phyloP scores from a whole-genome alignment of 53 echinoderm and acorn worm species.

The Arbacia lixula region DNA sequence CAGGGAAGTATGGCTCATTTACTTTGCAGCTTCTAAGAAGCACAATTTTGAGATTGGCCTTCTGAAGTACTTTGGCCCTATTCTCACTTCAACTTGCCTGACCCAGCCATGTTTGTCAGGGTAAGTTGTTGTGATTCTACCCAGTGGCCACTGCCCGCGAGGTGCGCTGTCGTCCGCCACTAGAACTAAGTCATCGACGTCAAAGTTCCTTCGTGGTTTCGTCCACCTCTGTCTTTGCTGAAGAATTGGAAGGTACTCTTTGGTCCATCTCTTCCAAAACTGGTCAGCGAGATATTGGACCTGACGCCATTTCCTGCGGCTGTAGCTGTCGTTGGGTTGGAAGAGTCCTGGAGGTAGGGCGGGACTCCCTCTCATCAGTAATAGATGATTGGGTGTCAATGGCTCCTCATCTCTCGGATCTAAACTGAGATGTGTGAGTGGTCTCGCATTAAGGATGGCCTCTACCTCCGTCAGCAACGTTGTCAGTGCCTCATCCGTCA shows the following conservation, averaged over 20 bases:
- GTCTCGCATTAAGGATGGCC: conserved; percentile 65
- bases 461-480: conserved; percentile 72
- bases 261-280: conserved; percentile 64
- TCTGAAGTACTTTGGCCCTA: conserved; percentile 45
- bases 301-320: conserved; percentile 60
- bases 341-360: conserved; percentile 42
- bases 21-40: conserved; percentile 45
- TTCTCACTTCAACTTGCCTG: conserved; percentile 62
- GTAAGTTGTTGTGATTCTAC: conserved; percentile 28
- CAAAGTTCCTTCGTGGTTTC: conserved; percentile 30
- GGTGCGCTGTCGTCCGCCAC: conserved; percentile 50
- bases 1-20: too few relatives aligned
- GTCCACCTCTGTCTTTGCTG: conserved; percentile 62
- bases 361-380: conserved; percentile 47
- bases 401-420: conserved; percentile 62
- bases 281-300: conserved; percentile 56
- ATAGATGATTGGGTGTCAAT: conserved; percentile 68
- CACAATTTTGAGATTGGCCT: conserved; percentile 66
- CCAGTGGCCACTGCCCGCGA: conserved; percentile 55
- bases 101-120: conserved; percentile 66
- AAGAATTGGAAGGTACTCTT: conserved; percentile 65
- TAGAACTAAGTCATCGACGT: conserved; percentile 57
- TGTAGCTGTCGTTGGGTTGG: conserved; percentile 33
- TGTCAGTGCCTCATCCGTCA: conserved; percentile 44
- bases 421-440: conserved; percentile 60